Base-by-base conservation (phyloP, 2,888 invertebrate genomes). In the Helicoverpa assulta region DNA sequence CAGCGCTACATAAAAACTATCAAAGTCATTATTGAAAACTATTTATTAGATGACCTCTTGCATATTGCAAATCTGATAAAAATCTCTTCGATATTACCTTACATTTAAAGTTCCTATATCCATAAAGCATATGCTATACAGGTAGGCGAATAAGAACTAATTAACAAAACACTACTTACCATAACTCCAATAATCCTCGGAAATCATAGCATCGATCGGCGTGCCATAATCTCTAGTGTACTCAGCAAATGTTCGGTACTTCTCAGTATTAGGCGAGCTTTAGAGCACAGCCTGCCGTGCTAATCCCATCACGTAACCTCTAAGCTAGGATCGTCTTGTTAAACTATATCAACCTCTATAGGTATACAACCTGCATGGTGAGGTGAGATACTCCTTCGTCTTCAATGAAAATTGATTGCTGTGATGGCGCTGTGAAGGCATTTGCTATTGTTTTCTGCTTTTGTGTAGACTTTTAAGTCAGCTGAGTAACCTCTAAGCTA, bases 261-360 rank as follows among this genome's bases (percentile, higher is more conserved):
- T 72, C 52, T 43, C 65, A 59, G 80, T 63, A 70, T 79, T 79
- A 76, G 70, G 18, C 21, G 33, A 70, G 79, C 60, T 66, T 79
- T 70, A 55, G 67, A 60, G 33, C 56, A 64, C 21, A 64, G 76
- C 59, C 67, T 67, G 59, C 64, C 61, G 64, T 40, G 62, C 43
- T 79, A 70, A 79, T 66, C 76, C 57, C 40, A 67, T 76, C 76
- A 72, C 80, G 76, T 79, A 66, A 76, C 62, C 76, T 26, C 26
- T 26, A 2, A 26, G 26, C 4, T 3, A 4, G 26, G 26, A 26
- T 26, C 26, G 26, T 26, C 26, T 26, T 26, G 26, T 26, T 73
- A 59, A 65, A 59, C 77, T 60, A 40, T 40, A 40, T 14, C 40
- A 14, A 56, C 40, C 47, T 55, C 21, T 2, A 19, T 62, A 26